Percentiles rank a stretch among this genome's conserved stretches.
These are phyloP conservation scores for Bujurquina vittata DNA, from an alignment of 2,113 vertebrate genomes.

Conservation along the genomic window DNA sequence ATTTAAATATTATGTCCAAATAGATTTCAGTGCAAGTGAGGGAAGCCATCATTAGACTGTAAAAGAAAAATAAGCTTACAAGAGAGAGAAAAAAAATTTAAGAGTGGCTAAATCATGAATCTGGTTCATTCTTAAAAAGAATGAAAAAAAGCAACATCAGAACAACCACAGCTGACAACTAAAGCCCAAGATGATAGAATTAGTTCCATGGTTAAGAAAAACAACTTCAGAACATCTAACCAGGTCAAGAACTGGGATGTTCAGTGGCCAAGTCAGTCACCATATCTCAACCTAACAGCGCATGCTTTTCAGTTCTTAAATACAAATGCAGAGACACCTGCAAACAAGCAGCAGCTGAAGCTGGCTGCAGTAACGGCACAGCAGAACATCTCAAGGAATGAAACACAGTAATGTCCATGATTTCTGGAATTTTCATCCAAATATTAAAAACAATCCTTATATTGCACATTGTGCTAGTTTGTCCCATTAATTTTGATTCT, in stretches of 20 bases:
- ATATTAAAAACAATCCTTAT: neutral
- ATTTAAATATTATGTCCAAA: neutral
- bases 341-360: no score
- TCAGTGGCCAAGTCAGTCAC: no score
- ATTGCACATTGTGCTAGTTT: neutral
- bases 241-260: neutral
- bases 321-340: no score
- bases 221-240: neutral
- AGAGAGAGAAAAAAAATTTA: no score
- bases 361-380: no score
- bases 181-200: neutral
- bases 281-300: no score
- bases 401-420: neutral
- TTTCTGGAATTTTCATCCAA: neutral
- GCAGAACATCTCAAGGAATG: neutral
- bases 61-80: neutral
- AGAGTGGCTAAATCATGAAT: no score
- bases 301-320: no score
- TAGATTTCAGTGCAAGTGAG: neutral
- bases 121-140: neutral
- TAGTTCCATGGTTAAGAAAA: neutral
- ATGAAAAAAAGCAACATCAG: neutral
- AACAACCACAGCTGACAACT: neutral
- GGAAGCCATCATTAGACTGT: neutral
- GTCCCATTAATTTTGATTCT: no score